Percentiles rank a stretch among this genome's conserved stretches.
Conservation (phyloP, 2,888 invertebrate species). For the Erannis defoliaria region DNA sequence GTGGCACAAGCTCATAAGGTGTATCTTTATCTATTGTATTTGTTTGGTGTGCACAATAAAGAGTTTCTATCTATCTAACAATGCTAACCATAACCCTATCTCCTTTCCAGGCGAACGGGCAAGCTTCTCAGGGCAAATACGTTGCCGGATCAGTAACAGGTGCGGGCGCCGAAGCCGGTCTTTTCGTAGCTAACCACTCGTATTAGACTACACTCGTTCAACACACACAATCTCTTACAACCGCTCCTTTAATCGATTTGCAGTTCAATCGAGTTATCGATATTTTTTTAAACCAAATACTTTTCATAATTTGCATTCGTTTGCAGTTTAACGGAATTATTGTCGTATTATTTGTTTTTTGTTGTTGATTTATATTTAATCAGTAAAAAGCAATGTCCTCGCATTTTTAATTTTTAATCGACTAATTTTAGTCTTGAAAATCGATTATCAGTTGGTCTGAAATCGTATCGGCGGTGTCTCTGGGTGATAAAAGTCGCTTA, state of each 20-base stretch:
- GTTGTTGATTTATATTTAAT: too few species aligned
- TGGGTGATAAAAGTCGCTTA: constrained; percentile 18
- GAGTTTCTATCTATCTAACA: too few species aligned
- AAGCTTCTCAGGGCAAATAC: constrained; percentile 96
- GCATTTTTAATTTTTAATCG: too few species aligned
- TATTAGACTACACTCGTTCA: constrained; percentile 89
- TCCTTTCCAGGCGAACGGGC: constrained; percentile 93
- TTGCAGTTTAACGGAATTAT: background rate
- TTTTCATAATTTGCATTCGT: background rate
- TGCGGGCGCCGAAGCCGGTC: constrained; percentile 94
- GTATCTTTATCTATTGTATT: too few species aligned
- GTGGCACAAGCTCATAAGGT: too few species aligned
- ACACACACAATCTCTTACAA: constrained; percentile 32
- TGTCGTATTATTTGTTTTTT: too few species aligned
- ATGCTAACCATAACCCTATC: background rate
- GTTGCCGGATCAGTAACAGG: constrained; percentile 94
- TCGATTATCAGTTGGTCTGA: constrained; percentile 10
- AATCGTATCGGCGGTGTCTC: constrained; percentile 27
- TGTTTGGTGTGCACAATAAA: too few species aligned
- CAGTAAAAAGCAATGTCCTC: too few species aligned
- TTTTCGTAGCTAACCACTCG: constrained; percentile 98
- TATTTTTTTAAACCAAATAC: background rate
- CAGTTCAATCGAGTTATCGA: constrained; percentile 12
- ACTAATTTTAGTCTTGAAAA: too few species aligned
- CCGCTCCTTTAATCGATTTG: constrained; percentile 39